Evolutionary conservation across 2,888 invertebrate genomes (phyloP).

Genomic region (Lepidocyrtoides sp.): DNA sequence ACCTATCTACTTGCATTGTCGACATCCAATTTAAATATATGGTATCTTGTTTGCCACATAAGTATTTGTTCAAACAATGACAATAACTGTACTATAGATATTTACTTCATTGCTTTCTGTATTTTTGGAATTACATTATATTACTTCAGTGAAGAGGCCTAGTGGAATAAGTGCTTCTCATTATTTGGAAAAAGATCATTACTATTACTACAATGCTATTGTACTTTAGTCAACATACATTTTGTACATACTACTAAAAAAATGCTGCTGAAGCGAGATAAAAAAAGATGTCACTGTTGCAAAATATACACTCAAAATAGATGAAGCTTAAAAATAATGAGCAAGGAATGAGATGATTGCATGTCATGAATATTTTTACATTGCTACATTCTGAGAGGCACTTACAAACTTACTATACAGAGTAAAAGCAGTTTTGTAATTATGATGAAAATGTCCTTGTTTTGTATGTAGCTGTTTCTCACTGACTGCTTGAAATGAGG

Average conservation of each 20-base stretch:
- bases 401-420: background rate
- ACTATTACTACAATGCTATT: too few relatives aligned
- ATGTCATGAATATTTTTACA: background rate
- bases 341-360: background rate
- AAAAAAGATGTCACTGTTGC: background rate
- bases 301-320: background rate
- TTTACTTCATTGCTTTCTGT: too few relatives aligned
- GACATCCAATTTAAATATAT: too few relatives aligned
- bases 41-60: too few relatives aligned
- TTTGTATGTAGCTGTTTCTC: background rate
- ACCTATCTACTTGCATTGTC: too few relatives aligned
- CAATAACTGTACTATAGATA: too few relatives aligned
- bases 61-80: too few relatives aligned
- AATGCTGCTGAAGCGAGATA: background rate
- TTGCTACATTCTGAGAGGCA: background rate
- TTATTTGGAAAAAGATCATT: too few relatives aligned
- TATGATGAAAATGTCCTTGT: conserved; percentile 23
- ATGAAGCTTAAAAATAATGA: background rate
- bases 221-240: too few relatives aligned
- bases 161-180: too few relatives aligned
- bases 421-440: conserved; percentile 36
- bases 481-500: background rate
- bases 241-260: background rate
- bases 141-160: too few relatives aligned
- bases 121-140: too few relatives aligned